These are phyloP conservation scores for Brassicogethes aeneus DNA, from an alignment of 2,888 invertebrate species.

Conservation along the genomic window DNA sequence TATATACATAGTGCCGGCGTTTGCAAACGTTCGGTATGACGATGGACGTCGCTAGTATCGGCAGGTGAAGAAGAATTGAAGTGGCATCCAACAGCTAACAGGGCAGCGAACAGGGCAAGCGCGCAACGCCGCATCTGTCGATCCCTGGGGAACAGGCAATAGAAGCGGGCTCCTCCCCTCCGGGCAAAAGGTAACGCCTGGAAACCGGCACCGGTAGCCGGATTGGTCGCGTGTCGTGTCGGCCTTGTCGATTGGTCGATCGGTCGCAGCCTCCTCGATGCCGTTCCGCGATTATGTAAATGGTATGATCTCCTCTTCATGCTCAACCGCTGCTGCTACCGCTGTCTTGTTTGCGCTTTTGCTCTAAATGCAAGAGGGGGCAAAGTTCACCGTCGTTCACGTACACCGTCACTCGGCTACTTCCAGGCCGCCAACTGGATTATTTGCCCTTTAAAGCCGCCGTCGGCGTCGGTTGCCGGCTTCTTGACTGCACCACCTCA, in stretches of 20 bases:
- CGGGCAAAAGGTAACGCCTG: constrained; percentile 7
- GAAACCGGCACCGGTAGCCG: constrained; percentile 11
- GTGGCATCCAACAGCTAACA: constrained; percentile 29
- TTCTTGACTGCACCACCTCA: background rate
- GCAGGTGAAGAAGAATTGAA: constrained; percentile 36
- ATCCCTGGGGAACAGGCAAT: constrained; percentile 23
- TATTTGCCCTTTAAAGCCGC: constrained; percentile 15
- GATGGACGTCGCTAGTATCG: constrained; percentile 22
- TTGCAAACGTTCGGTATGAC: too few species aligned
- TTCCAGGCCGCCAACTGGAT: constrained; percentile 24
- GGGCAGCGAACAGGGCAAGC: constrained; percentile 26
- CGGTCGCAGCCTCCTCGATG: constrained; percentile 25
- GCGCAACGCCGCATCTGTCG: constrained; percentile 21
- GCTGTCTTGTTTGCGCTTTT: constrained; percentile 36
- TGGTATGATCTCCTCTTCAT: constrained; percentile 11
- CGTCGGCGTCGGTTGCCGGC: constrained; percentile 16
- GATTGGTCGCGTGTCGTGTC: constrained; percentile 14
- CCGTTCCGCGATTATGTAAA: constrained; percentile 35
- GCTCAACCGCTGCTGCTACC: constrained; percentile 34
- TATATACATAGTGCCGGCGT: too few species aligned
- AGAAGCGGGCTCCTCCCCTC: constrained; percentile 12
- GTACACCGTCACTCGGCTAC: constrained; percentile 19
- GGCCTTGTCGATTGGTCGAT: constrained; percentile 20
- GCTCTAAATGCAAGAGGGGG: constrained; percentile 33
- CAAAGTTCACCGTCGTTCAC: constrained; percentile 26